These are phyloP conservation scores for Corythucha ciliata DNA, from an alignment of 2,888 invertebrate genomes.

Conservation along the genomic window DNA sequence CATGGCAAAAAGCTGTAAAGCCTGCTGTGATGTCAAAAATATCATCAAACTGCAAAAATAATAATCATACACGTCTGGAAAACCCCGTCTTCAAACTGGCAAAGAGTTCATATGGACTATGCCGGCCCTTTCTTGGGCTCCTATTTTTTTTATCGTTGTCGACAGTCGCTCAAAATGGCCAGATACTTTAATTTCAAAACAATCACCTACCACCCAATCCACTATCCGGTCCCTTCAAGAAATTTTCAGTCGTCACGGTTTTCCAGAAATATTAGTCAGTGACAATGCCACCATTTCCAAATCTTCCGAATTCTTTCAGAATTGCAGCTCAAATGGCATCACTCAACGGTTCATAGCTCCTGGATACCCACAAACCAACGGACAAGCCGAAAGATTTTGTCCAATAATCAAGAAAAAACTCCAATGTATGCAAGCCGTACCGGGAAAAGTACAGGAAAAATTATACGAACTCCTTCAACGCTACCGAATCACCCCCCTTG, in stretches of 20 bases:
- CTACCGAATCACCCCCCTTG: slow-evolving; percentile 1
- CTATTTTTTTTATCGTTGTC: slow-evolving; percentile 32
- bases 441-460: slow-evolving; percentile 2
- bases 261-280: slow-evolving; percentile 22
- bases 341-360: slow-evolving; percentile 22
- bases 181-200: background rate
- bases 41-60: background rate
- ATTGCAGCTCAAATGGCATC: slow-evolving; percentile 20
- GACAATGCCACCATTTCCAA: slow-evolving; percentile 29
- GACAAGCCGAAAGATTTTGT: slow-evolving; percentile 28
- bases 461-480: background rate
- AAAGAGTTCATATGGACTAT: slow-evolving; percentile 11
- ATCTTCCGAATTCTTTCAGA: slow-evolving; percentile 21
- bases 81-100: background rate
- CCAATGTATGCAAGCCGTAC: background rate
- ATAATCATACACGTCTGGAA: slow-evolving; percentile 8
- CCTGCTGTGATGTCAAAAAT: slow-evolving; percentile 28
- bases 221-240: slow-evolving; percentile 23
- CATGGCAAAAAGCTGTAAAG: slow-evolving; percentile 32
- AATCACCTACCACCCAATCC: slow-evolving; percentile 19
- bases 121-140: slow-evolving; percentile 5
- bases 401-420: slow-evolving; percentile 24
- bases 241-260: slow-evolving; percentile 25
- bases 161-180: slow-evolving; percentile 37
- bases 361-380: too few species aligned